These are phyloP conservation scores for Tarsius wallacei DNA, from an alignment of 2,797 vertebrate species.

Conservation along the genomic window DNA sequence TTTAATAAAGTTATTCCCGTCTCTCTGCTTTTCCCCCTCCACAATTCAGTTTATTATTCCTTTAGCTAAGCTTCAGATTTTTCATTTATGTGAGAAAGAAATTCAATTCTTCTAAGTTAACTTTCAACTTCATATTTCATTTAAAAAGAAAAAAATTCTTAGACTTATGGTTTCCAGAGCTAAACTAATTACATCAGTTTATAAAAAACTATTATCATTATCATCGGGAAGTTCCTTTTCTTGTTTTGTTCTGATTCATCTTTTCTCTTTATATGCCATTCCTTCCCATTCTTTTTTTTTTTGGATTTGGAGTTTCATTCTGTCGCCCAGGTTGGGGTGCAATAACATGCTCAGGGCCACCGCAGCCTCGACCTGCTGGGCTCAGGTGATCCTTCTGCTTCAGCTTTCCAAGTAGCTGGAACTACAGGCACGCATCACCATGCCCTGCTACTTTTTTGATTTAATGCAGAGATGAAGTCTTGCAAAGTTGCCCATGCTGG, in stretches of 20 bases:
- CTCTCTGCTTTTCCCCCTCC: background rate
- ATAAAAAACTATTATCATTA: background rate
- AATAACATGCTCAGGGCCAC: too few relatives aligned
- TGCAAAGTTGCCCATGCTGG: too few relatives aligned
- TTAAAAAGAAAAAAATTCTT: background rate
- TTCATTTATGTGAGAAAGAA: conserved; percentile 1
- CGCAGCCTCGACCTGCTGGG: too few relatives aligned
- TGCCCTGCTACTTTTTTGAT: too few relatives aligned
- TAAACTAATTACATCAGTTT: background rate
- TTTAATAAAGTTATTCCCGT: background rate
- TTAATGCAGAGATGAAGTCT: too few relatives aligned
- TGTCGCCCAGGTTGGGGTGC: too few relatives aligned
- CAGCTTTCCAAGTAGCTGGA: too few relatives aligned
- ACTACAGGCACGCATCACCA: too few relatives aligned
- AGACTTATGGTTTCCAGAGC: background rate
- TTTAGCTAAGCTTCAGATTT: background rate
- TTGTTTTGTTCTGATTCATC: background rate
- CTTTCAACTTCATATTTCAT: background rate
- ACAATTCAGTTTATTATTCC: background rate
- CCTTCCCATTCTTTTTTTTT: too few relatives aligned
- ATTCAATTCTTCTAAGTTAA: background rate
- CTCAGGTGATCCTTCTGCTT: too few relatives aligned
- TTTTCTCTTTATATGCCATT: background rate
- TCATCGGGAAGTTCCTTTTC: background rate
- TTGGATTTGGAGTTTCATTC: too few relatives aligned